phyloP scores from a whole-genome alignment of 2,888 invertebrate species.

The Eupithecia pulchellata region DNA sequence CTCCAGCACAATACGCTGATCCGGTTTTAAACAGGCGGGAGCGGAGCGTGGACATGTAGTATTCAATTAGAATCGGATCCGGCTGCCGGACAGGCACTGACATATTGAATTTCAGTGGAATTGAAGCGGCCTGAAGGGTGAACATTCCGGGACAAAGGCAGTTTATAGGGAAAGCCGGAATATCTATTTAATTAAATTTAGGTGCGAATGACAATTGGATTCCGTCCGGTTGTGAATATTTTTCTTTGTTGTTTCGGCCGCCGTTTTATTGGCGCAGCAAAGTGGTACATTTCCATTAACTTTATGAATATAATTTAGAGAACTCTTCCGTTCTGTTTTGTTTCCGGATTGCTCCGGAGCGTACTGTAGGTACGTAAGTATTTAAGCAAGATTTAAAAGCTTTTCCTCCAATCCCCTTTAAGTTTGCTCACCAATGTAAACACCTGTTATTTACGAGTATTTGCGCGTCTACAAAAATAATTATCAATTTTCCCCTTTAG shows the following conservation, averaged over 20 bases:
- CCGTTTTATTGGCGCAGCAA: background rate
- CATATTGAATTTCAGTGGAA: conserved; percentile 56
- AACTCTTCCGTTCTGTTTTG: background rate
- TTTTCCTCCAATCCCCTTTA: conserved; percentile 15
- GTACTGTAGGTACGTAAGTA: background rate
- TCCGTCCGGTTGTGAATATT: conserved; percentile 22
- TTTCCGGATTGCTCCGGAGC: background rate
- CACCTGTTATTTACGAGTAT: conserved; percentile 43
- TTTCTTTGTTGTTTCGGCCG: conserved; percentile 17
- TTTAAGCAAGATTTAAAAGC: conserved; percentile 10
- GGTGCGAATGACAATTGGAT: conserved; percentile 31
- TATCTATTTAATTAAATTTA: conserved; percentile 40
- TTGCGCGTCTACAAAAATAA: conserved; percentile 51
- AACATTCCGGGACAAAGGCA: conserved; percentile 36
- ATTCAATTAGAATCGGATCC: conserved; percentile 56
- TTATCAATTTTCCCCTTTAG: conserved; percentile 61
- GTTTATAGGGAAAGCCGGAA: conserved; percentile 35
- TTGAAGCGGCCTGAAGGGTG: conserved; percentile 44
- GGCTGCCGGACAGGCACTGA: conserved; percentile 43
- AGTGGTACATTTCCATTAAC: conserved; percentile 7
- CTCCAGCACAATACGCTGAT: conserved; percentile 39
- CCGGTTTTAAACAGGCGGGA: conserved; percentile 41
- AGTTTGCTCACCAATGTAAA: conserved; percentile 25
- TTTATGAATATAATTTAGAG: background rate
- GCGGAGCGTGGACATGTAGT: conserved; percentile 51